Conservation (phyloP, 2,113 vertebrate genomes). For the Hipposideros armiger region DNA sequence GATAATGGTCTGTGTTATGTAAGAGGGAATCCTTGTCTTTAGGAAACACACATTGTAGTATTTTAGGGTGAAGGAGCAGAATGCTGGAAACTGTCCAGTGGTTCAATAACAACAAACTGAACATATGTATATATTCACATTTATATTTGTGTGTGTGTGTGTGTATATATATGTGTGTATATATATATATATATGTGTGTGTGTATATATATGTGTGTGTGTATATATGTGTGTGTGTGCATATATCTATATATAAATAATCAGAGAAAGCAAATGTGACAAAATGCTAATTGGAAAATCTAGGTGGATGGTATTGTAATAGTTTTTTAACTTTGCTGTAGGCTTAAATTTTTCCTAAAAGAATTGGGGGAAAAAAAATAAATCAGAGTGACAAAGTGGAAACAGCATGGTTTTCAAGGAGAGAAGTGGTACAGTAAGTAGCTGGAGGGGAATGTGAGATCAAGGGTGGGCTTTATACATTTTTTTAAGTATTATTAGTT, state of each 20-base stretch:
- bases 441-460: not conserved
- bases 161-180: not conserved
- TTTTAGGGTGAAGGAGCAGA: not conserved
- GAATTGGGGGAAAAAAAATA: not conserved
- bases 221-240: not conserved
- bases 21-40: not conserved
- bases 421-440: not conserved
- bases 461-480: not conserved
- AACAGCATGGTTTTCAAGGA: not conserved
- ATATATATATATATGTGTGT: not conserved
- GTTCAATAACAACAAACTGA: not conserved
- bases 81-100: not conserved
- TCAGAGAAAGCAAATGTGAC: not conserved
- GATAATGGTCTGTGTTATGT: not conserved
- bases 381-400: not conserved
- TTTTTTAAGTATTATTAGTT: no score
- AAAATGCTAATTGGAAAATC: slow-evolving; percentile 26
- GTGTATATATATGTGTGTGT: not conserved
- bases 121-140: not conserved
- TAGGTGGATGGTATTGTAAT: not conserved
- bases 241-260: not conserved
- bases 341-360: not conserved
- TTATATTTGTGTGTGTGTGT: not conserved
- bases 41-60: not conserved
- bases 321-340: not conserved